phyloP scores from a whole-genome alignment of 2,113 vertebrate genomes.

The Cyanoramphus novaezelandiae region DNA sequence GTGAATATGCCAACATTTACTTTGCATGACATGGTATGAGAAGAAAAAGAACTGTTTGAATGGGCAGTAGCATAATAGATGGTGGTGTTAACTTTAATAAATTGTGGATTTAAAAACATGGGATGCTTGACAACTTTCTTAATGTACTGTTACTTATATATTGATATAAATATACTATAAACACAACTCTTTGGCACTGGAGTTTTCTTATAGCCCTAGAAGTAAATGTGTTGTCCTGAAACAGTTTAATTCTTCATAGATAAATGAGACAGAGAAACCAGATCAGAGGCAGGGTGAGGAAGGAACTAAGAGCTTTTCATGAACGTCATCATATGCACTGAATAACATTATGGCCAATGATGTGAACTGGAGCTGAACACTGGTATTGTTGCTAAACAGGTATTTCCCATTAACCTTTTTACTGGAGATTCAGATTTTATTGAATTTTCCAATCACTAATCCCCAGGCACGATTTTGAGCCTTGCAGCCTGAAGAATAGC shows the following conservation, averaged over 20 bases:
- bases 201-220: background rate
- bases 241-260: background rate
- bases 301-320: background rate
- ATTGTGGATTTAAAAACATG: background rate
- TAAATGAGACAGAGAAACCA: background rate
- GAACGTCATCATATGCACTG: accelerated
- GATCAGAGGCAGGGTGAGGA: background rate
- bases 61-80: accelerated
- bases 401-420: background rate
- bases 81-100: background rate
- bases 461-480: background rate
- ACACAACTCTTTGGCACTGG: no score
- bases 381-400: background rate
- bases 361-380: background rate
- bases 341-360: accelerated
- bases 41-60: background rate
- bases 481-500: background rate
- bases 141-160: background rate
- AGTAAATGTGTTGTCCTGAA: background rate
- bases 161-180: background rate
- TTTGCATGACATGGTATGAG: background rate
- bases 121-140: background rate
- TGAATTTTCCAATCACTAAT: background rate
- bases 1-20: background rate
- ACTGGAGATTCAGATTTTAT: background rate